Base-by-base conservation (phyloP, 2,888 invertebrate genomes). In the Melieria crassipennis region DNA sequence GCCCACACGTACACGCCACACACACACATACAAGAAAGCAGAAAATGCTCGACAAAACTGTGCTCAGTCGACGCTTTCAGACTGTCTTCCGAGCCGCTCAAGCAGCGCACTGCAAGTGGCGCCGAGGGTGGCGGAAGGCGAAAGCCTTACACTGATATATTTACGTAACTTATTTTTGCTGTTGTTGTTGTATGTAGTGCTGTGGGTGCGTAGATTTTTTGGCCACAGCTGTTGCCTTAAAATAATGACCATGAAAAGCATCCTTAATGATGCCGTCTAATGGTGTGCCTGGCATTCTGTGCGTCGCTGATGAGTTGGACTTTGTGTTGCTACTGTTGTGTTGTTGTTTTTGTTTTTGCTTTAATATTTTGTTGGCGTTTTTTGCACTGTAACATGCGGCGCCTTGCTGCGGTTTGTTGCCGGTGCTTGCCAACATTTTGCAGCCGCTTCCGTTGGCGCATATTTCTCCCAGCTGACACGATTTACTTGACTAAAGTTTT, bases 201-300 rank as follows among this genome's bases (percentile, higher is more conserved):
- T 2, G 30, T 30, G 30, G 30, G 30, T 30, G 30, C 3, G 30
- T 30, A 57, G 55, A 69, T 63, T 57, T 68, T 78, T 79, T 77
- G 81, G 81, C 75, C 84, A 78, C 85, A 85, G 83, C 79, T 85
- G 85, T 85, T 85, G 82, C 84, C 82, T 78, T 79, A 81, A 84
- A 84, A 84, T 84, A 85, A 85, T 85, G 84, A 84, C 84, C 83
- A 85, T 85, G 85, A 85, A 85, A 85, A 85, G 84, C 84, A 85
- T 82, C 82, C 84, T 85, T 85, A 85, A 85, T 85, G 85, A 85
- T 85, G 82, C 84, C 79, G 80, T 81, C 81, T 83, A 83, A 84
- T 82, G 83, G 80, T 79, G 77, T 75, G 75, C 72, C 64, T 70
- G 30, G 30, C 30, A 30, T 55, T 57, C 7, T 10, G 58, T 50